phyloP scores from a whole-genome alignment of 2,888 invertebrate genomes.

The Boloria selene region DNA sequence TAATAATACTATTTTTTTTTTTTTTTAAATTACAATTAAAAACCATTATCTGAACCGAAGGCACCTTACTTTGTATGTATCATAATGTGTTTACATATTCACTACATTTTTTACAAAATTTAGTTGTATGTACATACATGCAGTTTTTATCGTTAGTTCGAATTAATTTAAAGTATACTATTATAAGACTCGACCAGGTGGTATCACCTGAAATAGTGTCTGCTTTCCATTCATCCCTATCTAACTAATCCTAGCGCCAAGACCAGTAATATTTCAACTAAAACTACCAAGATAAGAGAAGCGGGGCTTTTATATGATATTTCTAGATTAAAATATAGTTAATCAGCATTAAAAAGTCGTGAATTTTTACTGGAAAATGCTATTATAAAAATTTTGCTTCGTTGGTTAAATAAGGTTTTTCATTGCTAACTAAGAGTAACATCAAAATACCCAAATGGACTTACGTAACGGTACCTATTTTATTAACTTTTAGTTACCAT shows the following conservation, averaged over 20 bases:
- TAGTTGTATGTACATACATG: too few relatives aligned
- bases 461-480: too few relatives aligned
- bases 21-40: too few relatives aligned
- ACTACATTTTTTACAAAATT: too few relatives aligned
- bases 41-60: too few relatives aligned
- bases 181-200: slow-evolving; percentile 40
- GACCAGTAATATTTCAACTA: slow-evolving; percentile 54
- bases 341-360: slow-evolving; percentile 8
- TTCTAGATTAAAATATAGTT: slow-evolving; percentile 17
- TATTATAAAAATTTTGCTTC: neutral
- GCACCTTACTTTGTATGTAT: too few relatives aligned
- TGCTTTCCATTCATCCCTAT: slow-evolving; percentile 48
- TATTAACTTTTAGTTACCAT: too few relatives aligned
- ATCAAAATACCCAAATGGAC: too few relatives aligned
- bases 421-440: too few relatives aligned
- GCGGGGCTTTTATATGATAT: slow-evolving; percentile 28
- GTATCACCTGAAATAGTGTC: slow-evolving; percentile 50
- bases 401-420: too few relatives aligned
- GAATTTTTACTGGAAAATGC: neutral
- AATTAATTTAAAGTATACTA: neutral
- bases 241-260: slow-evolving; percentile 52
- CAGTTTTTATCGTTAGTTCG: neutral
- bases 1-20: too few relatives aligned
- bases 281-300: slow-evolving; percentile 53
- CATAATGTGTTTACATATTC: too few relatives aligned